Base-by-base conservation (phyloP, 2,888 invertebrate species). In the Caenorhabditis sulstoni region DNA sequence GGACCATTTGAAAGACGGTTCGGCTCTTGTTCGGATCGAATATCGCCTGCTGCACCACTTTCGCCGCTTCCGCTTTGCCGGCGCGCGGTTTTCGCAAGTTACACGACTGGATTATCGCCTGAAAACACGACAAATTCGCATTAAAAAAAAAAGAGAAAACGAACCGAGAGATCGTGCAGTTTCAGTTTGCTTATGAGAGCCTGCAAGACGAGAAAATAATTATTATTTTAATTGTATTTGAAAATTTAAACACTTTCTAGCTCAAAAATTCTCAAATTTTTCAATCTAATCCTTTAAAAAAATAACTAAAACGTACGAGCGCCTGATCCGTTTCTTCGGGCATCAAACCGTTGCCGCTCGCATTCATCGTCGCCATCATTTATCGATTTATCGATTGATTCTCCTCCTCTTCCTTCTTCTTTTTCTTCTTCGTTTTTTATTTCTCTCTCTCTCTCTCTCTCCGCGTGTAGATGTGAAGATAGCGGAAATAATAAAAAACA, bases 111-210 rank as follows among this genome's bases (percentile, higher is more conserved):
- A 75, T 59, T 9, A 53, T 39, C 18, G 47, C 37, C 39, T 66
- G 50, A 12, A 61, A 29, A 29, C 29, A 7, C 29, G 29, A 29
- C 3, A 29, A 57, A 37, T 39, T 41, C 3, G 39, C 16, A 37
- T 68, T 23, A 29, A 61, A 49, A 49, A 39, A 35, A 37, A 62
- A 49, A 47, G 4, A 12, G 18, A 20, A 52, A 39, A 23, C 65
- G 37, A 9, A 65, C 65, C 52, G 39, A 23, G 9, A 65, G 23
- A 23, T 65, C 65, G 53, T 52, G 65, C 1, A 65, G 52, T 50
- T 52, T 74, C 50, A 74, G 3, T 45, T 58, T 44, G 3, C 14
- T 11, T 18, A 74, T 59, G 9, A 44, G n/a, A 0, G 9, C 18
- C 73, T 74, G 64, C 9, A 64, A 64, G 41, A 18, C n/a, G 12